phyloP scores from a whole-genome alignment of 2,888 invertebrate genomes.

The Orthosia incerta region DNA sequence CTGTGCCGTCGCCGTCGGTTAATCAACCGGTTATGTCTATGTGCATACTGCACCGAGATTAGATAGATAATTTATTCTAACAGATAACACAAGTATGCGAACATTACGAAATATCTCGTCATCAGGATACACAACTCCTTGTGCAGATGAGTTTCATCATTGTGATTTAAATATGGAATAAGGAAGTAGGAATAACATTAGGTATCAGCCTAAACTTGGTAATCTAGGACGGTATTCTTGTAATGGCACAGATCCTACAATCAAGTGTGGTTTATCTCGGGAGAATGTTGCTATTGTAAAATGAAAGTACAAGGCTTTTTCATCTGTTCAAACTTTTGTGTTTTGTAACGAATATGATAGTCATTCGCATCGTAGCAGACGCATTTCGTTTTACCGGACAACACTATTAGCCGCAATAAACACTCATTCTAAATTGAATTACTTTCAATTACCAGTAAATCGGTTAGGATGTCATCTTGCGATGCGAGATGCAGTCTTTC shows the following conservation, averaged over 20 bases:
- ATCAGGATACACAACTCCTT: conserved; percentile 28
- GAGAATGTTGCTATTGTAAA: conserved; percentile 25
- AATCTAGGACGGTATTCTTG: conserved; percentile 47
- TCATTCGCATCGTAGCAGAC: conserved; percentile 43
- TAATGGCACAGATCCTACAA: conserved; percentile 23
- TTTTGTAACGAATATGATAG: conserved; percentile 54
- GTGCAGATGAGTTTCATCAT: conserved; percentile 36
- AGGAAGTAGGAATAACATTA: conserved; percentile 39
- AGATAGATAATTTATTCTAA: conserved; percentile 46
- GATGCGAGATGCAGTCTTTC: conserved; percentile 63
- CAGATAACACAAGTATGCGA: conserved; percentile 54
- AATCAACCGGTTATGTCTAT: conserved; percentile 45
- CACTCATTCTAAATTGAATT: conserved; percentile 80
- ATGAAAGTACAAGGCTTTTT: conserved; percentile 37
- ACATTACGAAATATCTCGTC: conserved; percentile 47
- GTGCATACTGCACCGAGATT: conserved; percentile 49
- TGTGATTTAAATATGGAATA: conserved; percentile 48
- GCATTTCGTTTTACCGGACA: conserved; percentile 72
- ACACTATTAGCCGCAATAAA: conserved; percentile 74
- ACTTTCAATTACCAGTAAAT: conserved; percentile 81
- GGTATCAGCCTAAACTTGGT: conserved; percentile 48
- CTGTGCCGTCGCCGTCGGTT: background rate
- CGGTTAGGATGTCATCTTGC: conserved; percentile 78
- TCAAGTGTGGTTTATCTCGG: conserved; percentile 24
- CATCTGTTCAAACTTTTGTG: conserved; percentile 21